Base-by-base conservation (phyloP, 2,888 invertebrate genomes). In the Phaonia tiefii region DNA sequence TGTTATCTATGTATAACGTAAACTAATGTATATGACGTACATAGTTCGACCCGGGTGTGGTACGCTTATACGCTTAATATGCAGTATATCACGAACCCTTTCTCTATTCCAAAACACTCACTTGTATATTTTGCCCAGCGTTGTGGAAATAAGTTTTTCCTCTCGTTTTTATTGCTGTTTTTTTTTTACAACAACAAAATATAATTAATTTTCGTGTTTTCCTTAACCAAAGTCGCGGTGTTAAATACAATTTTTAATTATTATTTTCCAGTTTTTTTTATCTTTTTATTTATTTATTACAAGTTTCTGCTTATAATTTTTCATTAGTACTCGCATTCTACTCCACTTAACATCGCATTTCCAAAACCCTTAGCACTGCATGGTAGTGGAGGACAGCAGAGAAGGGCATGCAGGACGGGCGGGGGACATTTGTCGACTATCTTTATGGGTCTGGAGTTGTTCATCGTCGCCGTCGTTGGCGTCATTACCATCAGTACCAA, bases 241-340 rank as follows among this genome's bases (percentile, higher is more conserved):
- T 70, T 74, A 80, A 80, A 37, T 69, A 66, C 58, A 73, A 70
- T 76, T 80, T 76, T 73, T 80, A 76, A 80, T 80, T 70, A 76
- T 76, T 76, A 73, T 66, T 75, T 58, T 66, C 13, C 65, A n/a
- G 49, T 46, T 67, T 72, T 60, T n/a, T n/a, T n/a, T n/a, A n/a
- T n/a, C n/a, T n/a, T n/a, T n/a, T n/a, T n/a, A n/a, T n/a, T 37
- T 46, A 76, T 74, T 80, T 76, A 80, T 80, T 77, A 54, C 65
- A 46, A 46, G 51, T 70, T 60, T 51, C 67, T 66, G 44, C 31
- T 60, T 80, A 71, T 80, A 77, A 80, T 77, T 80, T 80, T 80
- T 80, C 80, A 80, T 80, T 80, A 80, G 77, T 63, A 74, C 67
- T 60, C 37, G 60, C 11, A 37, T 39, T 37, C 37, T 60, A 63